Percentiles rank a stretch among this genome's conserved stretches.
Evolutionary conservation across 2,888 invertebrate species (phyloP).

Genomic region (Caenorhabditis sulstoni): DNA sequence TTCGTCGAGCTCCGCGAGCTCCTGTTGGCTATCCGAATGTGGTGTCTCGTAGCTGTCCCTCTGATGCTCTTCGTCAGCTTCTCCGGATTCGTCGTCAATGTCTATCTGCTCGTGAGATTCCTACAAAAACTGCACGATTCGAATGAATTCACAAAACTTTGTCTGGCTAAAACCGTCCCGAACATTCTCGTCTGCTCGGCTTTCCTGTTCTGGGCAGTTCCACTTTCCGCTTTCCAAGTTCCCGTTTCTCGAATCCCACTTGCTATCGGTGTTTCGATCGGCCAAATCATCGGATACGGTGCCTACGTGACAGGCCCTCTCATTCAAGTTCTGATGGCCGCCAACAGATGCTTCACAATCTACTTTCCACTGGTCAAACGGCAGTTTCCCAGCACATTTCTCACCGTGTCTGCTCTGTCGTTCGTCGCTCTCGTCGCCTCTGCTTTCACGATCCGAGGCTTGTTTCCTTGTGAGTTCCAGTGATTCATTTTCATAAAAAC

Average conservation of each 20-base stretch:
- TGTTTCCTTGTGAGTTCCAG: slow-evolving; percentile 1
- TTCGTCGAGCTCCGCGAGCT: too few relatives aligned
- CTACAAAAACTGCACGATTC: neutral
- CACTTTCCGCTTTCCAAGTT: too few relatives aligned
- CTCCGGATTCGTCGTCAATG: neutral
- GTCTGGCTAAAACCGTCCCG: too few relatives aligned
- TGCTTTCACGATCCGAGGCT: neutral
- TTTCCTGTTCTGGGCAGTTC: too few relatives aligned
- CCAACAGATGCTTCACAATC: slow-evolving; percentile 25
- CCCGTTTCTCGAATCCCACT: too few relatives aligned
- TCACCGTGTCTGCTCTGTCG: neutral
- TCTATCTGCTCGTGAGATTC: neutral
- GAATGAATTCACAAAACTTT: neutral
- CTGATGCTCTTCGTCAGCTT: neutral
- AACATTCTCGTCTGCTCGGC: too few relatives aligned
- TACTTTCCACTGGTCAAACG: slow-evolving; percentile 1
- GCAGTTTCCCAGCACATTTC: neutral
- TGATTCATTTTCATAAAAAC: neutral
- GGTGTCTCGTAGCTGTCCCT: neutral
- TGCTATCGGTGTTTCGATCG: too few relatives aligned
- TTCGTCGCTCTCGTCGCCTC: neutral
- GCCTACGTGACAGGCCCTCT: neutral
- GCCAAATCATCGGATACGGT: too few relatives aligned
- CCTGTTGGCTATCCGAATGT: too few relatives aligned
- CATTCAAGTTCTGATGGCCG: slow-evolving; percentile 42